Conservation (phyloP, 2,113 vertebrate genomes). For the Rattus rattus region DNA sequence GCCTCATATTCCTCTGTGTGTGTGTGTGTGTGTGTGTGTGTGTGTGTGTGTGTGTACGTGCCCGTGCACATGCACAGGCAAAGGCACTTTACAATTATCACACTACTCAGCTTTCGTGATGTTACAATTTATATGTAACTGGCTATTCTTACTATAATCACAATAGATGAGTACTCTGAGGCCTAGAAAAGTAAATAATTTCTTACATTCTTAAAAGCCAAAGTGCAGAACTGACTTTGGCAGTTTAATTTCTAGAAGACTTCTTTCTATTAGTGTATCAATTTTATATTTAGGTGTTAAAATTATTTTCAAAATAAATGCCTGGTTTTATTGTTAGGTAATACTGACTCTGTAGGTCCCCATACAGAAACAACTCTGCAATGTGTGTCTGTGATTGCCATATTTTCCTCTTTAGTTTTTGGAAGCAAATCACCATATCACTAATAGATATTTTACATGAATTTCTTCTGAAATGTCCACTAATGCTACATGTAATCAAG, state of each 20-base stretch:
- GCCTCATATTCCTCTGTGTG: neutral
- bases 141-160: neutral
- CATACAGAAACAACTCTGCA: neutral
- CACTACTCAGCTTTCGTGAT: neutral
- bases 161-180: neutral
- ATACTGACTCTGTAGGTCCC: neutral
- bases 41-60: too few species aligned
- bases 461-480: neutral
- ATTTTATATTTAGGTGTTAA: neutral
- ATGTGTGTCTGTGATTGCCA: neutral
- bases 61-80: neutral
- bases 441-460: neutral
- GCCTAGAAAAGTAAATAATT: neutral
- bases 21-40: too few species aligned
- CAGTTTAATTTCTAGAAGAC: neutral
- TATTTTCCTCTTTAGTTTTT: neutral
- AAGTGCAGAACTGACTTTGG: neutral
- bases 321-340: neutral
- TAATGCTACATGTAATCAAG: neutral
- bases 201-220: neutral
- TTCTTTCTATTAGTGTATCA: neutral
- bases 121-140: neutral
- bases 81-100: neutral
- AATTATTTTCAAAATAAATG: neutral
- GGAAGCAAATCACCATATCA: neutral